These are phyloP conservation scores for Orientallactaga sibirica DNA, from an alignment of 2,797 vertebrate species.

Conservation along the genomic window DNA sequence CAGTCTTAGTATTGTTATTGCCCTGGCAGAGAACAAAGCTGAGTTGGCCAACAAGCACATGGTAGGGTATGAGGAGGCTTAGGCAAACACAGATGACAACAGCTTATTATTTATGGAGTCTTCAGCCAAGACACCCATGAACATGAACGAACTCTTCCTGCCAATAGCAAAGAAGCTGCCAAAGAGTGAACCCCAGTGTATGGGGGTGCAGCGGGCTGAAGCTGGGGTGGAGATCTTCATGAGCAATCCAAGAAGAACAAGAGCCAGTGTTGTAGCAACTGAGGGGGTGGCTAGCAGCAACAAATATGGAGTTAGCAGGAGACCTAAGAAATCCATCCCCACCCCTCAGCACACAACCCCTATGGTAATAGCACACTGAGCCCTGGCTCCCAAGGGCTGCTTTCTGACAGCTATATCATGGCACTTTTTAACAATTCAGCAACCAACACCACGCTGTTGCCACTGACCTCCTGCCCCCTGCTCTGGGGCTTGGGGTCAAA, in stretches of 20 bases:
- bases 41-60: constrained; percentile 90
- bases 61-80: constrained; percentile 92
- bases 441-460: constrained; percentile 85
- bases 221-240: constrained; percentile 90
- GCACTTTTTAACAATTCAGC: constrained; percentile 89
- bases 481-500: constrained; percentile 66
- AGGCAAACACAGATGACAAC: constrained; percentile 92
- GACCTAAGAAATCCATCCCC: constrained; percentile 86
- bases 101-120: constrained; percentile 92
- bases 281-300: constrained; percentile 77
- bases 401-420: constrained; percentile 84
- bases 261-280: constrained; percentile 91
- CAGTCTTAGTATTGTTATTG: constrained; percentile 91
- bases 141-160: constrained; percentile 91
- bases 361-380: constrained; percentile 82
- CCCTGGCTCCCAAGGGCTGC: constrained; percentile 82
- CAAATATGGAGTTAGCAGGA: constrained; percentile 77
- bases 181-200: constrained; percentile 90
- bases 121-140: constrained; percentile 92
- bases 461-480: constrained; percentile 79
- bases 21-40: constrained; percentile 91
- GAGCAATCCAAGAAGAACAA: constrained; percentile 90
- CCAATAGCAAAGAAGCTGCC: constrained; percentile 92
- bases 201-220: constrained; percentile 84
- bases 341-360: constrained; percentile 85